Base-by-base conservation (phyloP, 2,797 vertebrate species). In the Gymnoscopelus microlampas region DNA sequence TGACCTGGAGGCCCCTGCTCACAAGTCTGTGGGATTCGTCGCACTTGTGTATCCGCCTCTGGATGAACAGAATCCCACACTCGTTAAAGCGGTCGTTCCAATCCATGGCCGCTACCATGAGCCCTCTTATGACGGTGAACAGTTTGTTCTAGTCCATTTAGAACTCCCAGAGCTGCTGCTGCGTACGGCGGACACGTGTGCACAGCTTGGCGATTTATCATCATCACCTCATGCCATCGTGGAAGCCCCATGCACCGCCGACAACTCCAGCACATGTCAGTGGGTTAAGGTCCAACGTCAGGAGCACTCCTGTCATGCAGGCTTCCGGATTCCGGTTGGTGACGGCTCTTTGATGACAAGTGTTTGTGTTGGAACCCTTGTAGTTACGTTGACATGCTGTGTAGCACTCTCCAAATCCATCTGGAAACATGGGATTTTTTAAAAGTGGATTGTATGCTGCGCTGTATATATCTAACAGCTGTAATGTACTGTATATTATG, bases 71-170 rank as follows among this genome's bases (percentile, higher is more conserved):
- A 89, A 86, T 13, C 50, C 81, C 3, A 76, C 12, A 13, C 86
- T 80, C 11, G 91, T 95, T 6, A 86, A 74, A 47, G 89, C 92
- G 3, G 73, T 78, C 0, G 73, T 98, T 74, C 97, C 97, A 2
- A 67, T 98, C 58, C 98, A 99, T 0, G 93, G 85, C 0, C 95
- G 98, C 1, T 99, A 99, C 80, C 96, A 98, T 49, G 82, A 91
- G 23, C 95, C 97, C 0, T 91, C 95, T 3, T 67, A 63, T 50
- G 79, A 54, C 0, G 73, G 77, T 13, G 55, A 89, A 61, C 82
- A 63, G 0, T 61, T 77, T 62, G 78, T 89, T 29, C 71, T 39
- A 10, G 80, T 95, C 0, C 48, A 87, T 5, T 67, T 99, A 73
- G 74, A 87, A 65, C 84, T 85, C 59, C 96, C 97, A 26, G 90